Evolutionary conservation across 2,113 vertebrate genomes (phyloP).

Genomic region (Nerophis ophidion): DNA sequence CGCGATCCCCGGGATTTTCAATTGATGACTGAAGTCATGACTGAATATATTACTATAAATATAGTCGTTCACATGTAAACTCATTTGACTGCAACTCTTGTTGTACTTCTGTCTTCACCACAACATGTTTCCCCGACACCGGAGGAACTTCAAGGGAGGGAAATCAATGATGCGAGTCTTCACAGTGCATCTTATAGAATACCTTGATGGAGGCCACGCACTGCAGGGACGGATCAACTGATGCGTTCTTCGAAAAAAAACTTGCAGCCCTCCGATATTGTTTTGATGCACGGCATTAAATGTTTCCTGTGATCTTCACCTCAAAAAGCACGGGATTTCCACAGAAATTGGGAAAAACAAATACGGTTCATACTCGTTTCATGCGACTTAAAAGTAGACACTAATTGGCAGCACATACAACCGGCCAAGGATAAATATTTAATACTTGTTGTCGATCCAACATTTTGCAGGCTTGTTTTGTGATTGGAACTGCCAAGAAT

Average conservation of each 20-base stretch:
- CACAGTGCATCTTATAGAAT: conserved; percentile 14
- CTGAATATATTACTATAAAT: conserved; percentile 3
- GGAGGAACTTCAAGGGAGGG: too few species aligned
- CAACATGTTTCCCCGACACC: neutral
- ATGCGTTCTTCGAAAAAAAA: conserved; percentile 30
- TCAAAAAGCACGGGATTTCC: too few species aligned
- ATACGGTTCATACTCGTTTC: too few species aligned
- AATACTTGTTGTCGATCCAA: too few species aligned
- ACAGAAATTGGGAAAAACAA: too few species aligned
- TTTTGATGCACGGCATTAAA: too few species aligned
- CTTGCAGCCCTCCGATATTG: conserved; percentile 25
- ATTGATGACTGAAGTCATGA: conserved; percentile 6
- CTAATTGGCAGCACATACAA: too few species aligned
- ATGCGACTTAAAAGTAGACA: too few species aligned
- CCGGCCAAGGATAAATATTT: too few species aligned
- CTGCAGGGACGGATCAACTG: conserved; percentile 13
- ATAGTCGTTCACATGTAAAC: neutral
- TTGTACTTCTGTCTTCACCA: neutral
- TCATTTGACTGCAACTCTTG: neutral
- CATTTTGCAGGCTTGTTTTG: too few species aligned
- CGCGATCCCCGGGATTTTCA: conserved; percentile 5
- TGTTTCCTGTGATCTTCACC: too few species aligned
- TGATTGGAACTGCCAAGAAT: too few species aligned
- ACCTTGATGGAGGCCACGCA: conserved; percentile 16
- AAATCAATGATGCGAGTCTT: neutral